Evolutionary conservation across 2,113 vertebrate genomes (phyloP).

Genomic region (Prolemur simus): DNA sequence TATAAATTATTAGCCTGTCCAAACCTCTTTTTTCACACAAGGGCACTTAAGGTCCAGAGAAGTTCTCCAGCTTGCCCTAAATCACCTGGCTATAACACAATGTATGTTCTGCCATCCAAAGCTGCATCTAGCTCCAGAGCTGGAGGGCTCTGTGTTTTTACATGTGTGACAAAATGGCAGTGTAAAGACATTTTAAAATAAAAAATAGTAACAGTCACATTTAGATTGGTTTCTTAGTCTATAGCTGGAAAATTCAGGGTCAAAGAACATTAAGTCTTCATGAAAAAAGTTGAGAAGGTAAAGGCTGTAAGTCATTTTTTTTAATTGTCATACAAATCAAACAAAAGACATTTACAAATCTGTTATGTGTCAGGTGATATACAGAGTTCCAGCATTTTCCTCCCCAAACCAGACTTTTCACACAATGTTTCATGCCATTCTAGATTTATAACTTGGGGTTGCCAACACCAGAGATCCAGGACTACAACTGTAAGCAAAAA

Average conservation of each 20-base stretch:
- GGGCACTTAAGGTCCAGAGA: background rate
- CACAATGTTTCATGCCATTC: background rate
- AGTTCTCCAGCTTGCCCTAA: background rate
- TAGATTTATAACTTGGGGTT: background rate
- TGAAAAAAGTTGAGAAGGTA: background rate
- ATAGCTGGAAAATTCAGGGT: background rate
- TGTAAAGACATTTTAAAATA: background rate
- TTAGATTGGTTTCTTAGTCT: background rate
- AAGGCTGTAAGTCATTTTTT: background rate
- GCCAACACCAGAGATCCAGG: background rate
- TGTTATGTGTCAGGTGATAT: background rate
- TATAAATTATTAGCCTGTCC: background rate
- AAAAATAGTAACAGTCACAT: background rate
- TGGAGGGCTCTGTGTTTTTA: background rate
- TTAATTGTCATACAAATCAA: background rate
- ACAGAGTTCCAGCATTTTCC: background rate
- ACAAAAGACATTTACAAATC: background rate
- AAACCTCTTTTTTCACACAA: background rate
- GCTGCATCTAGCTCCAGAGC: background rate
- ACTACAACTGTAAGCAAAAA: background rate
- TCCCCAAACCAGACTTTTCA: background rate
- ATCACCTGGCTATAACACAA: background rate
- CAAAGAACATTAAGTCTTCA: background rate
- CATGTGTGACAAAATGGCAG: background rate
- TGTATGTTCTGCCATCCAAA: background rate